Evolutionary conservation across 2,888 invertebrate genomes (phyloP).

Genomic region (Heliconius hortense): DNA sequence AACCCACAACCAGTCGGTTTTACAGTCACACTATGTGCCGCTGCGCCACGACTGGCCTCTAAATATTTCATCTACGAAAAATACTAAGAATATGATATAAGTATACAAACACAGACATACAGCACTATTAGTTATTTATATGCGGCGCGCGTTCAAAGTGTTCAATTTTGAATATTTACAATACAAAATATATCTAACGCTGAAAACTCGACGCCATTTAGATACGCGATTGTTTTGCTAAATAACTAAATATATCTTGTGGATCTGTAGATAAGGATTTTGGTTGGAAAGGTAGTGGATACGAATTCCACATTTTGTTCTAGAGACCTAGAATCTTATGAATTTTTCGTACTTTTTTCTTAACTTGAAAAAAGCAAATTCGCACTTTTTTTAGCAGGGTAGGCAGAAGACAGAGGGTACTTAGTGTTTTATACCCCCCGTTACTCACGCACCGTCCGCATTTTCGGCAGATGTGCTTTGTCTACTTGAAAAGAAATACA

Average conservation of each 20-base stretch:
- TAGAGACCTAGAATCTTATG: background rate
- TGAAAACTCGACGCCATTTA: conserved; percentile 46
- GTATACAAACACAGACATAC: background rate
- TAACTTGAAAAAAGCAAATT: too few relatives aligned
- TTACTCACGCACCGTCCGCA: too few relatives aligned
- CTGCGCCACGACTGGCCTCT: too few relatives aligned
- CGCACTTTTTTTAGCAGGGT: too few relatives aligned
- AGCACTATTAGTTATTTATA: conserved; percentile 65
- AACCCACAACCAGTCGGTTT: too few relatives aligned
- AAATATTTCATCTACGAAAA: background rate
- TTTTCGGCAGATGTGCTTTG: too few relatives aligned
- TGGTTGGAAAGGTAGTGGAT: background rate
- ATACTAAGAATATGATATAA: too few relatives aligned
- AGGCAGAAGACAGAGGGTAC: too few relatives aligned
- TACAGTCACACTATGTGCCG: too few relatives aligned
- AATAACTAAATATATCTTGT: background rate
- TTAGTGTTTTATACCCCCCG: too few relatives aligned
- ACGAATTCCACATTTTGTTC: background rate
- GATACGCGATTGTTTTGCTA: conserved; percentile 38
- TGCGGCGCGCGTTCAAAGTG: conserved; percentile 59
- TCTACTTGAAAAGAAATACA: too few relatives aligned
- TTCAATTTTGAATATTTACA: conserved; percentile 62
- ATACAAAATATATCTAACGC: conserved; percentile 44
- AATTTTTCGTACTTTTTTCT: too few relatives aligned
- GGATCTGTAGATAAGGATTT: background rate